A percentile compares a stretch with the other conserved stretches of the same genome.
These are phyloP conservation scores for Okapia johnstoni DNA, from an alignment of 2,113 vertebrate species.

Conservation along the genomic window DNA sequence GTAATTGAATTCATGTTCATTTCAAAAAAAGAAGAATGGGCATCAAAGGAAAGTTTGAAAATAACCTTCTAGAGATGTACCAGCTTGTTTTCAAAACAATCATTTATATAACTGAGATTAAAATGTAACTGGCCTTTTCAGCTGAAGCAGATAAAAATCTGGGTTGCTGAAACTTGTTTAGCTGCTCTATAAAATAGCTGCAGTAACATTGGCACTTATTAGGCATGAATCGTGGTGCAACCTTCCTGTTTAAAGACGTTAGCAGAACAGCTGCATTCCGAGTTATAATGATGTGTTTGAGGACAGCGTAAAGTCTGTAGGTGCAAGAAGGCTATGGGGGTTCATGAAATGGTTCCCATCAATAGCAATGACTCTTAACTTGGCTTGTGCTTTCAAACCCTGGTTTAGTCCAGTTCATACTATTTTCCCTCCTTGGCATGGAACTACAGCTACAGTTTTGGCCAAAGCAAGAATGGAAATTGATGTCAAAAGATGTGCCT, in stretches of 20 bases:
- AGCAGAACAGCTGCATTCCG: not conserved
- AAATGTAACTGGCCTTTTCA: conserved; percentile 72
- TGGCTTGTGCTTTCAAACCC: not conserved
- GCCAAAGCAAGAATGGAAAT: not conserved
- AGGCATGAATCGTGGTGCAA: conserved; percentile 5
- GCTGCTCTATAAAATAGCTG: conserved; percentile 57
- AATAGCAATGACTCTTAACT: not conserved
- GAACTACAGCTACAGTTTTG: not conserved
- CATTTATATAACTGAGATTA: conserved; percentile 73
- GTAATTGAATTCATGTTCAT: conserved; percentile 19
- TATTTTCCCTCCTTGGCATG: no score
- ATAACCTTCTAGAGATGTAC: conserved; percentile 22
- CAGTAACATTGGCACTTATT: conserved; percentile 15
- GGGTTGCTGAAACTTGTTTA: conserved; percentile 74
- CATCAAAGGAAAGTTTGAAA: conserved; percentile 38
- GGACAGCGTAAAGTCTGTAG: not conserved
- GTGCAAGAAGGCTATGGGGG: not conserved
- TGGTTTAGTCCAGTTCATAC: not conserved
- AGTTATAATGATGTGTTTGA: not conserved
- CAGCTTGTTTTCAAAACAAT: conserved; percentile 66
- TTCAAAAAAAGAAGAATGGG: not conserved
- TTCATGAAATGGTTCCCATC: no score
- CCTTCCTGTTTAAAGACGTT: not conserved
- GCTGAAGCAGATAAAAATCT: conserved; percentile 71
- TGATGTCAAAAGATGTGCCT: not conserved